Percentiles rank a stretch among this genome's conserved stretches.
Conservation (phyloP, 2,888 invertebrate genomes). For the Raillietiella orientalis region DNA sequence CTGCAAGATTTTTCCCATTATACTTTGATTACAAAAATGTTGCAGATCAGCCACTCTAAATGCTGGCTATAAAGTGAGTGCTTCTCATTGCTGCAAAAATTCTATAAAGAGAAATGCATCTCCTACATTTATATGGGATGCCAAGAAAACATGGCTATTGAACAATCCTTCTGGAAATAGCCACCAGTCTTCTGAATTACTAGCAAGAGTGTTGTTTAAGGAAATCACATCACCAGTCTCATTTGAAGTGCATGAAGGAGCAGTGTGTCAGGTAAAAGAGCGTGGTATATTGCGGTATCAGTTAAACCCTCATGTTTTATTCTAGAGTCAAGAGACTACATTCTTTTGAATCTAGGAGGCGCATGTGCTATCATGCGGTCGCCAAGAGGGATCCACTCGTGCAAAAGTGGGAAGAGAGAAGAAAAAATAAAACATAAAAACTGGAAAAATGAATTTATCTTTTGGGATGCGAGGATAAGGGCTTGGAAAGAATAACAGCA, state of each 20-base stretch:
- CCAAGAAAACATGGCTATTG: conserved; percentile 42
- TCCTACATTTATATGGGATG: conserved; percentile 54
- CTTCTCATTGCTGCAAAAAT: conserved; percentile 55
- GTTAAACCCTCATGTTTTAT: too few relatives aligned
- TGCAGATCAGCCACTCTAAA: conserved; percentile 59
- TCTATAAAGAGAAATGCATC: conserved; percentile 86
- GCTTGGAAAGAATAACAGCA: too few relatives aligned
- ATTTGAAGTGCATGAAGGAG: conserved; percentile 25
- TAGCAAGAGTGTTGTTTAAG: conserved; percentile 4
- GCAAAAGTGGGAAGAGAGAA: too few relatives aligned
- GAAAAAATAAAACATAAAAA: too few relatives aligned
- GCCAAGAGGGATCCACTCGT: too few relatives aligned
- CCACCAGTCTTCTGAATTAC: conserved; percentile 3
- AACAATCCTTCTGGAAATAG: conserved; percentile 5
- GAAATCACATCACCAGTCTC: conserved; percentile 11
- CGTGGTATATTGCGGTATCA: conserved; percentile 44
- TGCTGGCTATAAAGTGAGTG: conserved; percentile 64
- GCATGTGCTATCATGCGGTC: too few relatives aligned
- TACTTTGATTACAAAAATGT: too few relatives aligned
- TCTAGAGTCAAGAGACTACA: too few relatives aligned
- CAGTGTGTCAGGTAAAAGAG: conserved; percentile 44
- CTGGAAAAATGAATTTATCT: too few relatives aligned
- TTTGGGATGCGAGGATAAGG: too few relatives aligned
- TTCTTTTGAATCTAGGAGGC: too few relatives aligned
- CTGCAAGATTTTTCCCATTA: too few relatives aligned